These are phyloP conservation scores for Neuroterus valhalla DNA, from an alignment of 1,140 invertebrate species.

Conservation along the genomic window DNA sequence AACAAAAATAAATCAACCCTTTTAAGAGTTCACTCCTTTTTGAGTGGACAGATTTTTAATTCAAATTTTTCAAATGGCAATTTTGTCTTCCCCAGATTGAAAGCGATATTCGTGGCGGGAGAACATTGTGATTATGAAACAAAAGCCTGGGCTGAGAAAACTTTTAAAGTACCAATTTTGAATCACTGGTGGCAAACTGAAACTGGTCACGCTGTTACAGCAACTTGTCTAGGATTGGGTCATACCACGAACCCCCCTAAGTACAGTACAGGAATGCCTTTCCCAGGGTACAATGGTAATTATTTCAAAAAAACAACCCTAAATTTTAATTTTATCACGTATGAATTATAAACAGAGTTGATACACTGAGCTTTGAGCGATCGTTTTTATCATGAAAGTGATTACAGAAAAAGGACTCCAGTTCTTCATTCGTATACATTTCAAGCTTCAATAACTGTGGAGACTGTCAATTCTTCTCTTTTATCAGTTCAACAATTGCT, in stretches of 20 bases:
- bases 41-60: no score
- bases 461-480: no score
- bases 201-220: slow-evolving; percentile 92
- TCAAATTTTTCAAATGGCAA: neutral
- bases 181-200: slow-evolving; percentile 99
- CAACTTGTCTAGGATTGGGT: slow-evolving; percentile 86
- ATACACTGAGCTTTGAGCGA: no score
- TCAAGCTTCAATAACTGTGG: no score
- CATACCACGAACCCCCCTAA: slow-evolving; percentile 80
- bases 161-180: slow-evolving; percentile 88
- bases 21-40: no score
- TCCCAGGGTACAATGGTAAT: slow-evolving; percentile 89
- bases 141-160: slow-evolving; percentile 88
- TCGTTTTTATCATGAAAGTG: no score
- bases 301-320: slow-evolving; percentile 30
- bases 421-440: no score
- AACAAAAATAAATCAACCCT: no score
- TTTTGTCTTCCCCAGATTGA: slow-evolving; percentile 76
- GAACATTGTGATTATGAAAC: slow-evolving; percentile 96
- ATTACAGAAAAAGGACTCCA: no score
- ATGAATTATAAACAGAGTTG: no score
- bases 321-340: neutral
- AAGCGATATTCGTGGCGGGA: slow-evolving; percentile 90
- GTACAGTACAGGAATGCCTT: slow-evolving; percentile 83
- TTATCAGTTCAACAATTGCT: no score